Evolutionary conservation across 2,888 invertebrate genomes (phyloP).

Genomic region (Mesorhabditis sp.): DNA sequence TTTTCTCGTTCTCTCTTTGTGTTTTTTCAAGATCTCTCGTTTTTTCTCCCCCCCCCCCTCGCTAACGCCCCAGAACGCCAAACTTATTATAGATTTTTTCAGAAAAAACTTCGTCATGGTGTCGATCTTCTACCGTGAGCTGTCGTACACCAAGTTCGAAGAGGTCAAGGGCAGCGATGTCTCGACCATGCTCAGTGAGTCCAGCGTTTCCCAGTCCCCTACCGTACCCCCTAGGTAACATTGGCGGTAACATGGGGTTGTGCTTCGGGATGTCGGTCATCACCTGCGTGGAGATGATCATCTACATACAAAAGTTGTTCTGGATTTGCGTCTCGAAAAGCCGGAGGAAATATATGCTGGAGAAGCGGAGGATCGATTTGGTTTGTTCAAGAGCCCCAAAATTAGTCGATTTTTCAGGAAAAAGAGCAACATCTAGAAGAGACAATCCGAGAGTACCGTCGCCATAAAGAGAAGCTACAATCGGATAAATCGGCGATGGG

Average conservation of each 20-base stretch:
- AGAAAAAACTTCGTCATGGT: constrained; percentile 43
- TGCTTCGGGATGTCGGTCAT: constrained; percentile 52
- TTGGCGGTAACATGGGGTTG: constrained; percentile 54
- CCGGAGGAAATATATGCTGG: constrained; percentile 28
- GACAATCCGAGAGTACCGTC: not conserved
- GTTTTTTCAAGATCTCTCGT: too few relatives aligned
- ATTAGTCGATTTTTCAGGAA: not conserved
- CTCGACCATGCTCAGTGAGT: constrained; percentile 33
- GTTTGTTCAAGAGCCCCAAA: not conserved
- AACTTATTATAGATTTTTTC: not conserved
- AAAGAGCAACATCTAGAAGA: not conserved
- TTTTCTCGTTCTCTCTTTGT: too few relatives aligned
- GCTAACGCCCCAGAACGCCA: too few relatives aligned
- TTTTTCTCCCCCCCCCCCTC: too few relatives aligned
- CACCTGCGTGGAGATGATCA: constrained; percentile 41
- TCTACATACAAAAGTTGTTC: constrained; percentile 44
- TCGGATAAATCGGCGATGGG: not conserved
- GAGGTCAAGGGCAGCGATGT: constrained; percentile 43
- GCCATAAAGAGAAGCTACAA: not conserved
- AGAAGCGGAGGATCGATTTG: constrained; percentile 16
- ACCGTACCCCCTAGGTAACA: constrained; percentile 28
- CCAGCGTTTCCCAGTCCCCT: not conserved
- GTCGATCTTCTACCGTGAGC: constrained; percentile 50
- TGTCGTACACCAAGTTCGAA: constrained; percentile 49
- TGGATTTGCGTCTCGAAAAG: constrained; percentile 41